These are phyloP conservation scores for Todus mexicanus DNA, from an alignment of 2,797 vertebrate genomes.

Conservation along the genomic window DNA sequence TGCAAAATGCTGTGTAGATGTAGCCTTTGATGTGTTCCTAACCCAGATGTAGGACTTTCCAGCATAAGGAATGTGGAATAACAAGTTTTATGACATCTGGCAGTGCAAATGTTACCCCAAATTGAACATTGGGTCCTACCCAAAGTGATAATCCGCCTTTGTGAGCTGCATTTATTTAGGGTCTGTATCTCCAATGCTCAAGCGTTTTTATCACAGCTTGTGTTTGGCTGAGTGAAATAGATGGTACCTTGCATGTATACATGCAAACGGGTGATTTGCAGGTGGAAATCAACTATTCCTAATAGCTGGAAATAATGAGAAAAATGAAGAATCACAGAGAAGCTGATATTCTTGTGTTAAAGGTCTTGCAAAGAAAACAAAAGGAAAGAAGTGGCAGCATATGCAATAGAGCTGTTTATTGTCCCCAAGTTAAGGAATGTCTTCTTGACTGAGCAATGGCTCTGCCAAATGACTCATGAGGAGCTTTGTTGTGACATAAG, in stretches of 20 bases:
- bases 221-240: not conserved
- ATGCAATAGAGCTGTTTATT: not conserved
- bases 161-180: not conserved
- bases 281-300: not conserved
- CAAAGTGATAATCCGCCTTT: not conserved
- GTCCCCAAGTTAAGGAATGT: not conserved
- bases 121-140: not conserved
- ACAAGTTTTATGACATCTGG: conserved; percentile 26
- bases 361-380: not conserved
- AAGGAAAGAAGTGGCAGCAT: not conserved
- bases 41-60: conserved; percentile 34
- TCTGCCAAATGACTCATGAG: not conserved
- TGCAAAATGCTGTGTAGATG: not conserved
- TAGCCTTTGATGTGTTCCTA: conserved; percentile 15
- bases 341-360: not conserved
- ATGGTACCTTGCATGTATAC: not conserved
- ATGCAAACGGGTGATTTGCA: not conserved
- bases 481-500: conserved; percentile 17
- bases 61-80: conserved; percentile 13
- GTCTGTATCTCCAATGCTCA: not conserved
- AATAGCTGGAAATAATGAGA: not conserved
- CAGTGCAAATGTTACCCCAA: not conserved
- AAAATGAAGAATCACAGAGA: not conserved
- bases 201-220: not conserved
- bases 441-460: not conserved